These are phyloP conservation scores for Pseudochirops cupreus DNA, from an alignment of 2,797 vertebrate species.

Conservation along the genomic window DNA sequence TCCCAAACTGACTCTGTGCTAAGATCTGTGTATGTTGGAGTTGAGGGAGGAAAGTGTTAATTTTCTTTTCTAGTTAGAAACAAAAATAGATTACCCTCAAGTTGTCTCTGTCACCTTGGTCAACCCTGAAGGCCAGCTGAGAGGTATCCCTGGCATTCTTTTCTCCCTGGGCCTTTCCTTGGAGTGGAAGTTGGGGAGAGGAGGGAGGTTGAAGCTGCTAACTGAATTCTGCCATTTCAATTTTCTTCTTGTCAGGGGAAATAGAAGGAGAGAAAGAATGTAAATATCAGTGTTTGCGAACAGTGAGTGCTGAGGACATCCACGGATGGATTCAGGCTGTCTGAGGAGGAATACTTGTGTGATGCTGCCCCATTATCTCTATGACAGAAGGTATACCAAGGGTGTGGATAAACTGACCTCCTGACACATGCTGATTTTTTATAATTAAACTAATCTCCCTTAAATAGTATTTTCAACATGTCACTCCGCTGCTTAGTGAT, in stretches of 20 bases:
- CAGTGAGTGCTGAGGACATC: too few relatives aligned
- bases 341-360: neutral
- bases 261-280: neutral
- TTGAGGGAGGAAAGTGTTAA: neutral
- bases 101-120: neutral
- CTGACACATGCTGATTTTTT: neutral
- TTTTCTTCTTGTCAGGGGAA: neutral
- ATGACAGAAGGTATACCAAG: neutral
- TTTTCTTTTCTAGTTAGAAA: neutral
- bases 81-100: neutral
- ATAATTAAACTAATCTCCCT: conserved; percentile 2
- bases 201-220: neutral
- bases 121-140: neutral
- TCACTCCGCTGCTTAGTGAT: neutral
- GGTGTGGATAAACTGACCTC: neutral
- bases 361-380: neutral
- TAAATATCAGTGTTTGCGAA: too few relatives aligned
- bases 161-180: neutral
- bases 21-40: neutral
- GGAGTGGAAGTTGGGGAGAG: neutral
- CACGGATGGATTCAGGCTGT: neutral
- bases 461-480: neutral
- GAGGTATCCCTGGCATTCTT: neutral
- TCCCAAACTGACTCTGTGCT: neutral
- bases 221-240: neutral